Evolutionary conservation across 2,113 vertebrate species (phyloP).

Genomic region (Centropristis striata): DNA sequence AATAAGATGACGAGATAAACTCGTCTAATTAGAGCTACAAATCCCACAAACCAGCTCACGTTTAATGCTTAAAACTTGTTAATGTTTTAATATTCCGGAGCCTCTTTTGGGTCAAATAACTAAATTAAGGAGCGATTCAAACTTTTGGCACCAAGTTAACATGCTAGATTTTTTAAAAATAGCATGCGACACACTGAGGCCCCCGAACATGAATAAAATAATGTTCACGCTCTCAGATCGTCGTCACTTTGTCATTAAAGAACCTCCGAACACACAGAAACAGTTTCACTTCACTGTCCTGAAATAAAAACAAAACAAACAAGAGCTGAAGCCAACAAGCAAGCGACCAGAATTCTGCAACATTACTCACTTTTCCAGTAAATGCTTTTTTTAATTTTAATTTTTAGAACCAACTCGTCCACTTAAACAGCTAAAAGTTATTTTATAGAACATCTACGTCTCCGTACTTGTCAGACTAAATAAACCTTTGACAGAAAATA

Average conservation of each 20-base stretch:
- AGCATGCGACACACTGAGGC: neutral
- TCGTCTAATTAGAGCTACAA: too few relatives aligned
- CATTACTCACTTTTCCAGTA: constrained; percentile 89
- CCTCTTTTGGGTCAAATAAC: neutral
- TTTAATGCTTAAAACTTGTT: too few relatives aligned
- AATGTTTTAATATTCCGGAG: neutral
- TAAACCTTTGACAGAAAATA: constrained; percentile 90
- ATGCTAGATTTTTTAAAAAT: neutral
- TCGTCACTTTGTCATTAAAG: constrained; percentile 43
- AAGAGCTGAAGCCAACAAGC: constrained; percentile 92
- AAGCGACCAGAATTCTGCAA: constrained; percentile 90
- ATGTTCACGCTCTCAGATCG: neutral
- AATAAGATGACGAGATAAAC: too few relatives aligned
- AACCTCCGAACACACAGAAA: neutral
- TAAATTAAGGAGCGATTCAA: neutral
- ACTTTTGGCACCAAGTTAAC: constrained; percentile 11
- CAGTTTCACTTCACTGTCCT: too few relatives aligned
- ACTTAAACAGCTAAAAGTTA: constrained; percentile 89
- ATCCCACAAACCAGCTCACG: too few relatives aligned
- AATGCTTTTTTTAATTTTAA: constrained; percentile 86
- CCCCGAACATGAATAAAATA: neutral
- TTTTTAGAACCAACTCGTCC: constrained; percentile 89
- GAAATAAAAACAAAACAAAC: constrained; percentile 10
- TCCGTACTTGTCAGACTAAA: constrained; percentile 92
- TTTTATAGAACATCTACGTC: constrained; percentile 92